Evolutionary conservation across 2,113 vertebrate species (phyloP).

Genomic region (Semicossyphus pulcher): DNA sequence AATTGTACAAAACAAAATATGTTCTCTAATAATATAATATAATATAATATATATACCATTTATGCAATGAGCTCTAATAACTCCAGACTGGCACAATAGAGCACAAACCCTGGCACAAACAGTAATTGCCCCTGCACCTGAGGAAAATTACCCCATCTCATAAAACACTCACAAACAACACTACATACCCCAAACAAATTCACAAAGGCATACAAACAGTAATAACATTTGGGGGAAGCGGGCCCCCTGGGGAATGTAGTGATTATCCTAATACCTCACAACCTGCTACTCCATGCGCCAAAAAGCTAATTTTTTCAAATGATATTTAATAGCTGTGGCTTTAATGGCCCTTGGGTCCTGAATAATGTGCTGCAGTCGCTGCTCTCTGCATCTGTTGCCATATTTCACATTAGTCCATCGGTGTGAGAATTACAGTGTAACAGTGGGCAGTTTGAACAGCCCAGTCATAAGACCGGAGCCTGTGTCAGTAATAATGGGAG

Average conservation of each 20-base stretch:
- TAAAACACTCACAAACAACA: conserved; percentile 58
- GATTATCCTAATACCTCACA: conserved; percentile 77
- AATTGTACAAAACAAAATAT: conserved; percentile 13
- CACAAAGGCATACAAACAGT: conserved; percentile 59
- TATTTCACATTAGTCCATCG: conserved; percentile 73
- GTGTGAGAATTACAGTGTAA: conserved; percentile 63
- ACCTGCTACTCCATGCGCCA: conserved; percentile 61
- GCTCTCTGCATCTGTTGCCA: conserved; percentile 75
- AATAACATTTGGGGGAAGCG: conserved; percentile 61
- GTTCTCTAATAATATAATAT: too few species aligned
- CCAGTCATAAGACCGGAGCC: conserved; percentile 57
- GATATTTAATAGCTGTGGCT: conserved; percentile 73
- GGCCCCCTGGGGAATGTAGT: conserved; percentile 60
- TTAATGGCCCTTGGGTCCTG: conserved; percentile 64
- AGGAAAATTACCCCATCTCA: conserved; percentile 49
- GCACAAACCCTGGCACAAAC: conserved; percentile 37
- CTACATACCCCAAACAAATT: conserved; percentile 46
- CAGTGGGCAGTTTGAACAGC: conserved; percentile 57
- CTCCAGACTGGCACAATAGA: conserved; percentile 28
- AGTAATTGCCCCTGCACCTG: conserved; percentile 49
- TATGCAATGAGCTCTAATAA: conserved; percentile 60
- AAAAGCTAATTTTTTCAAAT: conserved; percentile 76
- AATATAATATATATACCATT: too few species aligned
- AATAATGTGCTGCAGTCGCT: conserved; percentile 65
- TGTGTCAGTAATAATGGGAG: conserved; percentile 61